Evolutionary conservation across 2,888 invertebrate genomes (phyloP).

Genomic region (Sinotaia quadrata): DNA sequence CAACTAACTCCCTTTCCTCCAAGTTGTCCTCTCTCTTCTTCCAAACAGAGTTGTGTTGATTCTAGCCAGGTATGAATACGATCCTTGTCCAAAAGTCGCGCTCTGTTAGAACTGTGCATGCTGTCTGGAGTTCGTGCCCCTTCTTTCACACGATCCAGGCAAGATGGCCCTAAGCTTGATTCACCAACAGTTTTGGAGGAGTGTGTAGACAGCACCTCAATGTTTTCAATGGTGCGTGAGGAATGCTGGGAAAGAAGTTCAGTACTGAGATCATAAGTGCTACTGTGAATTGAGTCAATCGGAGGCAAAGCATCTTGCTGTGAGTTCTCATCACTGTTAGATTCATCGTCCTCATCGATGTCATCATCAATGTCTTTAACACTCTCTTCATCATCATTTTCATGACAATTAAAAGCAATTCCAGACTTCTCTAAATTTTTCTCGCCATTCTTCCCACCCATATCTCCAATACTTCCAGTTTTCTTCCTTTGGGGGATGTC

Average conservation of each 20-base stretch:
- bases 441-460: neutral
- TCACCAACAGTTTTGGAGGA: constrained; percentile 61
- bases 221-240: constrained; percentile 58
- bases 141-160: constrained; percentile 10
- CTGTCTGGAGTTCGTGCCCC: constrained; percentile 16
- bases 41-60: constrained; percentile 54
- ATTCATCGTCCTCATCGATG: constrained; percentile 14
- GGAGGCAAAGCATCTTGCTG: constrained; percentile 52
- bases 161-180: constrained; percentile 31
- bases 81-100: constrained; percentile 60
- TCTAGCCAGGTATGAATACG: constrained; percentile 69
- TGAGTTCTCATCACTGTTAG: constrained; percentile 27
- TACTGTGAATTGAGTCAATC: constrained; percentile 67
- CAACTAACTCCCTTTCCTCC: neutral
- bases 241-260: constrained; percentile 68
- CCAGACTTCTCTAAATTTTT: neutral
- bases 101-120: constrained; percentile 23
- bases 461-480: neutral
- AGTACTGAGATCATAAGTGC: constrained; percentile 51
- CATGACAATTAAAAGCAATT: neutral
- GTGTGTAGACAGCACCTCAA: constrained; percentile 66
- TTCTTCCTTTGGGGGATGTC: constrained; percentile 18
- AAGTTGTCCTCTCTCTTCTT: constrained; percentile 19
- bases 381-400: constrained; percentile 24
- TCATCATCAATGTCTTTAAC: constrained; percentile 14